phyloP scores from a whole-genome alignment of 1,140 invertebrate species.

The Bemisia tabaci region DNA sequence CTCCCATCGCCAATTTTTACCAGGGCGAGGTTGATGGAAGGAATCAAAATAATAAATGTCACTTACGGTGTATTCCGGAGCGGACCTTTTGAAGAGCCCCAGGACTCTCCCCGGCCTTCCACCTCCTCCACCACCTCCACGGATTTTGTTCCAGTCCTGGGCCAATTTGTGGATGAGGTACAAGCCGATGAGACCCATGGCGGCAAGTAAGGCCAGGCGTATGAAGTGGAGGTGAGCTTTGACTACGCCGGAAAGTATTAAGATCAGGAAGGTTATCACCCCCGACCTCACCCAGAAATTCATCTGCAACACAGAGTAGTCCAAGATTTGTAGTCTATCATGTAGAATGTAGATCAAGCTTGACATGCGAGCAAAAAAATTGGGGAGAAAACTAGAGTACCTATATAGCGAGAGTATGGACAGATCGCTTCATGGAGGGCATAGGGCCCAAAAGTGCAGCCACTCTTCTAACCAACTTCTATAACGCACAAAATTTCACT shows the following conservation, averaged over 20 bases:
- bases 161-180: conserved; percentile 36
- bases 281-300: conserved; percentile 6
- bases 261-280: conserved; percentile 16
- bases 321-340: no score
- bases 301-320: background rate
- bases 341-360: no score
- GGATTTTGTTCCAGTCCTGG: conserved; percentile 33
- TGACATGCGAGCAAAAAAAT: no score
- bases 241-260: conserved; percentile 17
- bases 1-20: no score
- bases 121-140: conserved; percentile 21
- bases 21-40: no score
- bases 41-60: no score
- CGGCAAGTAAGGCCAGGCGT: conserved; percentile 29
- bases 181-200: conserved; percentile 32
- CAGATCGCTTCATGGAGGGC: no score
- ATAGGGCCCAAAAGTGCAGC: no score
- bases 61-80: conserved; percentile 12
- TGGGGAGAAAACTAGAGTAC: no score
- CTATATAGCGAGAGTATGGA: no score
- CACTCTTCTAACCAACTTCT: no score
- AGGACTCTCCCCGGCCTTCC: conserved; percentile 10
- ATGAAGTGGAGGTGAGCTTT: conserved; percentile 20
- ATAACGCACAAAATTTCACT: no score
- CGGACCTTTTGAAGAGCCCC: conserved; percentile 19